These are phyloP conservation scores for Fundulus diaphanus DNA, from an alignment of 2,797 vertebrate genomes.

Conservation along the genomic window DNA sequence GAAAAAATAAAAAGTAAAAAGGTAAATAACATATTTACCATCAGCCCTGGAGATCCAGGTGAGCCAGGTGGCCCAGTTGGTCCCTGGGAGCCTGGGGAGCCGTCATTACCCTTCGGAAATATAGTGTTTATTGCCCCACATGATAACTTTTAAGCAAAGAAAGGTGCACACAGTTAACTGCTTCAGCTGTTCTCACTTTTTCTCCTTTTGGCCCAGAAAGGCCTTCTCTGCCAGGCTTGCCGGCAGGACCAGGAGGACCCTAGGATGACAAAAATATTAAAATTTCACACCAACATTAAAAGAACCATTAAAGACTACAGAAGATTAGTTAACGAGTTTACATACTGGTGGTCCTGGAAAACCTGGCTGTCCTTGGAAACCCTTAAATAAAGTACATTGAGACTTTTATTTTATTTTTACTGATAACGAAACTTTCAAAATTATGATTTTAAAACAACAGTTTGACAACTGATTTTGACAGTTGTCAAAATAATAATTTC, in stretches of 20 bases:
- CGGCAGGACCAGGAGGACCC: conserved; percentile 89
- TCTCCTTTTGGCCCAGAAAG: conserved; percentile 86
- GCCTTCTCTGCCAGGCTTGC: conserved; percentile 88
- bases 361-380: conserved; percentile 92
- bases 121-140: background rate
- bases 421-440: background rate
- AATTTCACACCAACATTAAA: background rate
- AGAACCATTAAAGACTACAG: background rate
- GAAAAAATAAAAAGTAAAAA: background rate
- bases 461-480: too few species aligned
- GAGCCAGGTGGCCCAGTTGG: conserved; percentile 86
- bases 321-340: conserved; percentile 27
- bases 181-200: conserved; percentile 79
- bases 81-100: conserved; percentile 85
- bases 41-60: conserved; percentile 88
- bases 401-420: background rate
- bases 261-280: conserved; percentile 60
- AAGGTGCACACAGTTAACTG: background rate
- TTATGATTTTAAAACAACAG: background rate
- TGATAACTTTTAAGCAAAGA: background rate
- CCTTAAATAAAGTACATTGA: conserved; percentile 76
- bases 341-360: conserved; percentile 92
- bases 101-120: conserved; percentile 77
- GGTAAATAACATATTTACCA: conserved; percentile 69
- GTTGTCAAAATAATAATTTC: background rate